Evolutionary conservation across 1,140 invertebrate species (phyloP).

Genomic region (Drosophila orosa): DNA sequence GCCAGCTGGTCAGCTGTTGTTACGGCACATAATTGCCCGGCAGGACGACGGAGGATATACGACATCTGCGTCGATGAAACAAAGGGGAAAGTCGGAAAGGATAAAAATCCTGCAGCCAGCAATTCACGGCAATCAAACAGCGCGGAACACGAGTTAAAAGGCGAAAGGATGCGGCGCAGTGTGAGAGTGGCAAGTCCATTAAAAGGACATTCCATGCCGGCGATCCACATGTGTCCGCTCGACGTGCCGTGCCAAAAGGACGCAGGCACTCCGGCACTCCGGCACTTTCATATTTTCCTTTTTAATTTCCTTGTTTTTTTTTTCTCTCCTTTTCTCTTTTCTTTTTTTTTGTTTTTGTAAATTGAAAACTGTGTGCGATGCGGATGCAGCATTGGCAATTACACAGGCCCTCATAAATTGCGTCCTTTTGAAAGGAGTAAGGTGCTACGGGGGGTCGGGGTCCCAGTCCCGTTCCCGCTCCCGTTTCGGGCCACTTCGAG

Average conservation of each 20-base stretch:
- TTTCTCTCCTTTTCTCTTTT: conserved; percentile 10
- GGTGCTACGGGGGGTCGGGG: conserved; percentile 40
- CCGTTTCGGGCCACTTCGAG: conserved; percentile 19
- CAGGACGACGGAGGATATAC: conserved; percentile 42
- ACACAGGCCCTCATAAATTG: conserved; percentile 72
- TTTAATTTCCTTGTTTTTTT: conserved; percentile 17
- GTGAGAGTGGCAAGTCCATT: conserved; percentile 75
- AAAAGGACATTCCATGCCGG: conserved; percentile 80
- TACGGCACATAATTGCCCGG: conserved; percentile 50
- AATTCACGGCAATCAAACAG: conserved; percentile 79
- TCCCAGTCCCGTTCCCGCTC: conserved; percentile 2
- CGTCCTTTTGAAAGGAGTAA: conserved; percentile 75
- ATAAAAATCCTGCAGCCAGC: conserved; percentile 75
- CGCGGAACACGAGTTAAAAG: conserved; percentile 59
- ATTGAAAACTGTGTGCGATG: conserved; percentile 76
- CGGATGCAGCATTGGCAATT: conserved; percentile 71
- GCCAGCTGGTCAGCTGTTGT: conserved; percentile 62
- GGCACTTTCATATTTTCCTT: conserved; percentile 27
- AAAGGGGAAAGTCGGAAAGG: conserved; percentile 57
- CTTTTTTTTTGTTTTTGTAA: conserved; percentile 62
- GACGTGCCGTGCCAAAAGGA: conserved; percentile 46
- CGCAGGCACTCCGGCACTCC: conserved; percentile 26
- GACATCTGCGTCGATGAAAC: conserved; percentile 59
- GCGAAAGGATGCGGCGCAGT: conserved; percentile 66
- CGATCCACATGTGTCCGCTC: conserved; percentile 71